Base-by-base conservation (phyloP, 2,888 invertebrate species). In the Asteroscopus sphinx region DNA sequence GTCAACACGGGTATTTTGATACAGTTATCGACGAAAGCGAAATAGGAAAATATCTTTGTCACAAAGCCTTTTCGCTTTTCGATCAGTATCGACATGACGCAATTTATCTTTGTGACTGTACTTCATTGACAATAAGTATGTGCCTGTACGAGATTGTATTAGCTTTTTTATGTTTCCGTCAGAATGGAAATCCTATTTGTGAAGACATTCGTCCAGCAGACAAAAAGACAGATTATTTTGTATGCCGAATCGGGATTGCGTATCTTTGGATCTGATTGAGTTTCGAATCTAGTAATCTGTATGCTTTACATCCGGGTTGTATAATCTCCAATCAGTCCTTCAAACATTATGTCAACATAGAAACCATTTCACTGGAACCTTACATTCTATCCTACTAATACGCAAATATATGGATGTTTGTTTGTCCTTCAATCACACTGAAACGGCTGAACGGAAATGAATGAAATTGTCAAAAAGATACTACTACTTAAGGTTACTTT, bases 21-120 rank as follows among this genome's bases (percentile, higher is more conserved):
- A 74, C 58, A 75, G 63, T 64, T 56, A 67, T 62, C 49, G 40
- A 37, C 32, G 51, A 67, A 73, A 59, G 21, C n/a, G 56, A 60
- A 63, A 64, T 63, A 63, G 37, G 53, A 65, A 61, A 61, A 63
- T 59, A 46, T 63, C 36, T 74, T 58, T 57, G 45, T 74, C 63
- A 63, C 71, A 75, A 75, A 74, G 64, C 61, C 59, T 55, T 74
- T 75, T 74, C 59, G 64, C 55, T 64, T 75, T 75, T 71, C 60
- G 76, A 75, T 75, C 74, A 77, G 78, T 75, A 75, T 77, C 72
- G 57, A 64, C 57, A 75, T 60, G 68, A 68, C 64, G 44, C 68
- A 75, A 74, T 77, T 75, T 75, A 65, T 77, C 76, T 77, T 68
- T 77, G 72, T 65, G 76, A 77, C 56, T 77, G 72, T 71, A 77